A percentile compares a stretch with the other conserved stretches of the same genome.
phyloP scores from a whole-genome alignment of 37 sponge, comb jelly and placozoan genomes.

The Corticium candelabrum region DNA sequence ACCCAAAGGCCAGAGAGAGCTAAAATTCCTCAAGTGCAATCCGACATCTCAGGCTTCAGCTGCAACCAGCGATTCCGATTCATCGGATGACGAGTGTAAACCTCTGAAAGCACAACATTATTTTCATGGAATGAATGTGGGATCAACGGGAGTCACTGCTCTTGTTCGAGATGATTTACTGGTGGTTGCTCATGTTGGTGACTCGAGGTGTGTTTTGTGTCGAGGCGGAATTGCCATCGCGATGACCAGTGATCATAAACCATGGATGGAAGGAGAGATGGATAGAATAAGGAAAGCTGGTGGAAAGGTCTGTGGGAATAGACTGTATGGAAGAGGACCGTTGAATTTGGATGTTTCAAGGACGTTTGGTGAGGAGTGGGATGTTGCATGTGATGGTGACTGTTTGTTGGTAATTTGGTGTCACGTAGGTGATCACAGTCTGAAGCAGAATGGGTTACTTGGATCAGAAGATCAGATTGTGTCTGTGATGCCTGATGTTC shows the following conservation, averaged over 20 bases:
- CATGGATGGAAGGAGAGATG: slow-evolving; percentile 56
- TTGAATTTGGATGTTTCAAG: slow-evolving; percentile 87
- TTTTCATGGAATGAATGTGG: slow-evolving; percentile 58
- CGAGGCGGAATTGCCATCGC: slow-evolving; percentile 46
- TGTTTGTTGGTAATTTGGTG: not conserved
- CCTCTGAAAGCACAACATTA: no score
- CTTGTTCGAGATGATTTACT: slow-evolving; percentile 41
- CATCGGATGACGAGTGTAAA: no score
- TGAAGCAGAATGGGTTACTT: slow-evolving; percentile 55
- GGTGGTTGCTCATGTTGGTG: slow-evolving; percentile 83
- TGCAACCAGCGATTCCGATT: not conserved
- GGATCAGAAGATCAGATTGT: slow-evolving; percentile 80
- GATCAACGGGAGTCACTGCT: slow-evolving; percentile 76
- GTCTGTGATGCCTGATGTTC: slow-evolving; percentile 63
- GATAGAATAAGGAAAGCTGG: slow-evolving; percentile 66
- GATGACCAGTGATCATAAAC: slow-evolving; percentile 82
- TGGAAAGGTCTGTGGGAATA: slow-evolving; percentile 56
- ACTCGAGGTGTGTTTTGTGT: slow-evolving; percentile 73
- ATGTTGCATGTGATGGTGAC: not conserved
- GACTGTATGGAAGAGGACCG: slow-evolving; percentile 66
- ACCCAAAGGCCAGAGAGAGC: slow-evolving; percentile 81
- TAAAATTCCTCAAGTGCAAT: no score
- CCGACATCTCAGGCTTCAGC: slow-evolving; percentile 7
- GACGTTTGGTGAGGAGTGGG: slow-evolving; percentile 53
- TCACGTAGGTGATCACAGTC: slow-evolving; percentile 58